phyloP scores from a whole-genome alignment of 2,888 invertebrate species.

The Cephus spinipes region DNA sequence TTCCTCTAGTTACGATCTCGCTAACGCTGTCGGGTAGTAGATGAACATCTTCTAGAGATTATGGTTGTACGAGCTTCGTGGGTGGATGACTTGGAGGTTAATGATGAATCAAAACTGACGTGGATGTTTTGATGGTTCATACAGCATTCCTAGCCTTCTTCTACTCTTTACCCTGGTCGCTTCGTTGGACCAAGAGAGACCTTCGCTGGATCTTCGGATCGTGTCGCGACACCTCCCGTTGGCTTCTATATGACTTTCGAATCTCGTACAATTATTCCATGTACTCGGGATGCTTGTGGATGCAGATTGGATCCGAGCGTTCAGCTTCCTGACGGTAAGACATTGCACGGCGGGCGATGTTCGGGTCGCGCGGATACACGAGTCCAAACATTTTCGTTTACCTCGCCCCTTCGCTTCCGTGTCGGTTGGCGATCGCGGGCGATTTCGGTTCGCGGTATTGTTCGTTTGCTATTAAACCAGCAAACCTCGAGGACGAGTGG shows the following conservation, averaged over 20 bases:
- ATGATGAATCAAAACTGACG: background rate
- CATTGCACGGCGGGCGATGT: constrained; percentile 41
- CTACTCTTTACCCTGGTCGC: background rate
- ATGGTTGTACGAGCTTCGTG: background rate
- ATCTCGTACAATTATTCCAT: background rate
- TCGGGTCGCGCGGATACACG: constrained; percentile 35
- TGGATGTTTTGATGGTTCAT: background rate
- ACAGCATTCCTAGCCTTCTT: background rate
- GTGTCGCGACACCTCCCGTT: constrained; percentile 22
- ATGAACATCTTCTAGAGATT: background rate
- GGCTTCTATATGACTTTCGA: background rate
- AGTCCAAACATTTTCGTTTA: constrained; percentile 28
- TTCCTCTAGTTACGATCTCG: background rate
- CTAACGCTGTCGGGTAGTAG: background rate
- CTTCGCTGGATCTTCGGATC: background rate
- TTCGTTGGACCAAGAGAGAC: constrained; percentile 2
- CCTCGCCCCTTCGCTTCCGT: background rate
- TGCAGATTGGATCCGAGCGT: constrained; percentile 38
- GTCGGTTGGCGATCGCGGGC: constrained; percentile 1
- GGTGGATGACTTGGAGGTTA: constrained; percentile 4
- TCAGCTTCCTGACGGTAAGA: constrained; percentile 45
- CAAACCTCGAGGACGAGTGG: constrained; percentile 38
- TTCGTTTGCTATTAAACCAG: constrained; percentile 29
- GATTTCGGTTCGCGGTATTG: background rate
- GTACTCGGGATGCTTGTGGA: constrained; percentile 37